Conservation (phyloP, 2,888 invertebrate species). For the Cantharis nigra region DNA sequence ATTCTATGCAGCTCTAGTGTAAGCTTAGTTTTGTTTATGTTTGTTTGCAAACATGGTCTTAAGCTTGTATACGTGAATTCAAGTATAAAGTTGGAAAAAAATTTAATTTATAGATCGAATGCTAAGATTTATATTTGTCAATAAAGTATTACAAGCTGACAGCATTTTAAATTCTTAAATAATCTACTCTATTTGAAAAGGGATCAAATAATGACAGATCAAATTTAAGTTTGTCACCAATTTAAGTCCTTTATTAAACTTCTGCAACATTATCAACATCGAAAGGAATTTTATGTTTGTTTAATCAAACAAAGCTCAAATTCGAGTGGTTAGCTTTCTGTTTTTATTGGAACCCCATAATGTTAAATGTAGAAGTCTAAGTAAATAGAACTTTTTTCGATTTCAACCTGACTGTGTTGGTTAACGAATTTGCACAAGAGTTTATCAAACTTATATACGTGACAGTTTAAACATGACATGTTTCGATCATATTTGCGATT, state of each 20-base stretch:
- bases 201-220: neutral
- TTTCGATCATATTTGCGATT: neutral
- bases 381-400: neutral
- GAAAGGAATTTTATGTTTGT: neutral
- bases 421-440: neutral
- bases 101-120: neutral
- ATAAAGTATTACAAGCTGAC: neutral
- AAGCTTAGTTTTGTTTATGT: constrained; percentile 31
- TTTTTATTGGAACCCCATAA: neutral
- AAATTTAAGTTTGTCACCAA: neutral
- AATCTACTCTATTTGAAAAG: neutral
- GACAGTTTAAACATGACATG: neutral
- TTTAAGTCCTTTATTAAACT: neutral
- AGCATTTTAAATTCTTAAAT: neutral
- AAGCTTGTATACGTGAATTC: neutral
- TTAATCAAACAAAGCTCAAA: neutral
- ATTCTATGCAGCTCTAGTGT: constrained; percentile 41
- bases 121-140: neutral
- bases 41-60: neutral
- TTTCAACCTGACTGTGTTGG: neutral
- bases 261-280: neutral
- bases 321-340: neutral
- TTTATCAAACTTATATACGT: neutral
- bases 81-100: neutral
- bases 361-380: neutral